These are phyloP conservation scores for Drymodes brunneopygia DNA, from an alignment of 2,113 vertebrate genomes.

Conservation along the genomic window DNA sequence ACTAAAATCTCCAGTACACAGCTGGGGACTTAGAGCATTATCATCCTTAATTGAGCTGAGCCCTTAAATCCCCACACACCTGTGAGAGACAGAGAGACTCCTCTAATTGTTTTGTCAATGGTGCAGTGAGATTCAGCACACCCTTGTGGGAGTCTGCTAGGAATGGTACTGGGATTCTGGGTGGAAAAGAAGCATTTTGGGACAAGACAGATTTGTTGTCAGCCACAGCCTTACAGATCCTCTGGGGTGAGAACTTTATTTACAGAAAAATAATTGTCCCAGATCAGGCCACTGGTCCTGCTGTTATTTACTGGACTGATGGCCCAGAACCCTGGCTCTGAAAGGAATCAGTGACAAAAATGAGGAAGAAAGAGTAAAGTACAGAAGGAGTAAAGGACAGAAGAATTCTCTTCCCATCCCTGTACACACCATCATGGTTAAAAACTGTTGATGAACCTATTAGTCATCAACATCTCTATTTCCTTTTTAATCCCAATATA, in stretches of 20 bases:
- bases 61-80: not conserved
- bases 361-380: not conserved
- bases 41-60: not conserved
- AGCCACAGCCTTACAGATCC: not conserved
- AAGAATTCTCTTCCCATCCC: not conserved
- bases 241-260: not conserved
- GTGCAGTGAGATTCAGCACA: not conserved
- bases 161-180: not conserved
- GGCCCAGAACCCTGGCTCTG: not conserved
- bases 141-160: not conserved
- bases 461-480: not conserved
- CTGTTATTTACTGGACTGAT: not conserved
- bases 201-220: not conserved
- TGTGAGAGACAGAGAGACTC: not conserved
- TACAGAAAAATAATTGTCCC: not conserved
- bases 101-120: not conserved
- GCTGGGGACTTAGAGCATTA: not conserved
- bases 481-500: not conserved
- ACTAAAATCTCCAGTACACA: not conserved
- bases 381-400: not conserved
- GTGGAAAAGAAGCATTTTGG: not conserved
- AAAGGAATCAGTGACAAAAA: not conserved
- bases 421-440: not conserved
- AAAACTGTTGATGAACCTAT: not conserved
- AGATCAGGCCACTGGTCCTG: not conserved